Percentiles rank a stretch among this genome's conserved stretches.
Conservation (phyloP, 2,888 invertebrate species). For the Catocala sponsa region DNA sequence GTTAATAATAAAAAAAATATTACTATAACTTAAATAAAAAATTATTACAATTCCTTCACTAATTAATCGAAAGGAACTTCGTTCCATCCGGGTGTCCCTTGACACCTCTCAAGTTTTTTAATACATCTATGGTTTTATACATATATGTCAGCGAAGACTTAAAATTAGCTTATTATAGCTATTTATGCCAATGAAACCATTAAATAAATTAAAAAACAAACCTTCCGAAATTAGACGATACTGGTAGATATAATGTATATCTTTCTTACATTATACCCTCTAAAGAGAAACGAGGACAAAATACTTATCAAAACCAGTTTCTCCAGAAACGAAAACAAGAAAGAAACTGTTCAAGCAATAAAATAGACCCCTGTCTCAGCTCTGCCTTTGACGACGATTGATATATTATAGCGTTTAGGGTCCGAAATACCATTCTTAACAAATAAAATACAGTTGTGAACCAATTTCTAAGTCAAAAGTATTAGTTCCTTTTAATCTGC, state of each 20-base stretch:
- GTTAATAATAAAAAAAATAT: too few species aligned
- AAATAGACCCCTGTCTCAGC: conserved; percentile 41
- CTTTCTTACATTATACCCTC: conserved; percentile 1
- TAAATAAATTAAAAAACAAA: neutral
- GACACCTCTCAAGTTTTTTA: too few species aligned
- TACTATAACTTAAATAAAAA: too few species aligned
- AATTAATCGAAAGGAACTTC: too few species aligned
- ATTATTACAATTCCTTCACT: too few species aligned
- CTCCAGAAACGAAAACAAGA: conserved; percentile 36
- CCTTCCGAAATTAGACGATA: neutral
- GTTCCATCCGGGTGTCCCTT: too few species aligned
- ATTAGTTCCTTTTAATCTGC: neutral
- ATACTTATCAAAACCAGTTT: conserved; percentile 39
- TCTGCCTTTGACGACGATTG: conserved; percentile 35
- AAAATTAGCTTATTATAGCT: too few species aligned
- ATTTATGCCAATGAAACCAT: neutral
- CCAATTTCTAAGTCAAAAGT: conserved; percentile 2
- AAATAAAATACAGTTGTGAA: conserved; percentile 14
- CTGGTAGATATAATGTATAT: neutral
- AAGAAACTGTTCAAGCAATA: conserved; percentile 31
- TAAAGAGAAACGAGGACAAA: conserved; percentile 35
- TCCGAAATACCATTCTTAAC: conserved; percentile 19
- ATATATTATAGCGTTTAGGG: conserved; percentile 20
- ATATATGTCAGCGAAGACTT: too few species aligned
- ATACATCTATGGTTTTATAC: too few species aligned